These are phyloP conservation scores for Crambe crambe DNA, from an alignment of 37 sponge, comb jelly and placozoan species.

Conservation along the genomic window DNA sequence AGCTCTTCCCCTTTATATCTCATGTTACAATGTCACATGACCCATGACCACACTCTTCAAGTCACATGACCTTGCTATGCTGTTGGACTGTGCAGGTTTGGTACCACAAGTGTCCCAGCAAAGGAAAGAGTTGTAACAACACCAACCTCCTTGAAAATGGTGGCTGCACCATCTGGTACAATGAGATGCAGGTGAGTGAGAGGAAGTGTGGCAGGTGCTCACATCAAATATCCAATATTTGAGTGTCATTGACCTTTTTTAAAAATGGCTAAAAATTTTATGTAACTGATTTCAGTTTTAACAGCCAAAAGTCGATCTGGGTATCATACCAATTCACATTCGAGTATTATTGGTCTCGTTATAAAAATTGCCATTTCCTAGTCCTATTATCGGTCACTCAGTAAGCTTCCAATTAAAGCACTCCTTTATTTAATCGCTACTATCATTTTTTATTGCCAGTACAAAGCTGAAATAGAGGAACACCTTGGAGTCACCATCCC, in stretches of 20 bases:
- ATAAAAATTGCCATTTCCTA: too few species aligned
- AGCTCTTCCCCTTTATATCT: neutral
- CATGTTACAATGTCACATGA: neutral
- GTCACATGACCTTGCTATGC: too few species aligned
- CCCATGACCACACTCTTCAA: neutral
- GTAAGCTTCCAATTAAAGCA: too few species aligned
- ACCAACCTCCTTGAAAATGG: conserved; percentile 81
- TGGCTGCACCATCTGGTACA: conserved; percentile 98
- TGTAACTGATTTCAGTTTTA: too few species aligned
- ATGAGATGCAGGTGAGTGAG: conserved; percentile 78
- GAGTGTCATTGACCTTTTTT: neutral
- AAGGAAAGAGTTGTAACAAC: conserved; percentile 90
- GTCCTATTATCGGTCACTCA: too few species aligned
- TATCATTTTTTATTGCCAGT: conserved; percentile 32
- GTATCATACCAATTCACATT: too few species aligned
- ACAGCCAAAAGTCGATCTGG: too few species aligned
- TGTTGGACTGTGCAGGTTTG: conserved; percentile 89
- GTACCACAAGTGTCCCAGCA: conserved; percentile 92
- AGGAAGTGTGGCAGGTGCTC: too few species aligned
- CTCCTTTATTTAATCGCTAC: neutral
- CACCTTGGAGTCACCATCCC: conserved; percentile 87
- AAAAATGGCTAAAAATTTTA: neutral
- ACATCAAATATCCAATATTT: neutral
- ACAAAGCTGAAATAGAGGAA: conserved; percentile 77
- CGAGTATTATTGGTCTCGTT: too few species aligned